Evolutionary conservation across 1,140 invertebrate genomes (phyloP), one percentile per base, ranked within the genome.

Genomic region (Drosophila tristis): DNA sequence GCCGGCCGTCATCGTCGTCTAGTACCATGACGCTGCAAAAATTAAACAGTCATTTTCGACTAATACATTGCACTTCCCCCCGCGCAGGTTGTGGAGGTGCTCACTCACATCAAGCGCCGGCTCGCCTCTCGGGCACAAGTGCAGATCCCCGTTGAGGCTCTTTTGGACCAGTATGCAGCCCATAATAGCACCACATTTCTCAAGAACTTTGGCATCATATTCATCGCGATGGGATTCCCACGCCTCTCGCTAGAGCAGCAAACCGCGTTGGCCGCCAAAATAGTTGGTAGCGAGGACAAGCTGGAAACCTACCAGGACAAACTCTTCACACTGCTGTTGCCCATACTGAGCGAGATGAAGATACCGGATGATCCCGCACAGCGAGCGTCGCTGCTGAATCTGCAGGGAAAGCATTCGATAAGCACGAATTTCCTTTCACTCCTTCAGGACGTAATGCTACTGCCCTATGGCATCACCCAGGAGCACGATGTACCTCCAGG

Each of bases 161-260:
- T 99, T 4, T 91, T 99, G 11, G 93, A 95, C 45, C 95, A 97
- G 66, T 98, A 98, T 92, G 95, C 96, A 13, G 82, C 79, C n/a
- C 50, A 74, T 26, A 64, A 76, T 5, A 90, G 78, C 49, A 92
- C 65, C 25, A 79, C 71, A 16, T 92, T 92, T 61, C 94, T 95
- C 25, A 93, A 98, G 95, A 99, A 99, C 93, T 98, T 99, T 91
- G 96, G 97, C 47, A 97, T 98, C 57, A 97, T 98, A 84, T 99
- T 98, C 89, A 96, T 98, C 47, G 98, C 97, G 92, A 95, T 98
- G 94, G 97, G 97, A 15, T 98, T 95, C 93, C 97, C 97, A 2
- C 93, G 97, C 67, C 92, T 98, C 70, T 94, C 95, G 35, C 92
- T 94, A 42, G 95, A 95, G 13, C 95, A 96, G 77, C 97, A 98